Percentiles rank a stretch among this genome's conserved stretches.
phyloP scores from a whole-genome alignment of 2,113 vertebrate genomes.

The Lipophrys pholis region DNA sequence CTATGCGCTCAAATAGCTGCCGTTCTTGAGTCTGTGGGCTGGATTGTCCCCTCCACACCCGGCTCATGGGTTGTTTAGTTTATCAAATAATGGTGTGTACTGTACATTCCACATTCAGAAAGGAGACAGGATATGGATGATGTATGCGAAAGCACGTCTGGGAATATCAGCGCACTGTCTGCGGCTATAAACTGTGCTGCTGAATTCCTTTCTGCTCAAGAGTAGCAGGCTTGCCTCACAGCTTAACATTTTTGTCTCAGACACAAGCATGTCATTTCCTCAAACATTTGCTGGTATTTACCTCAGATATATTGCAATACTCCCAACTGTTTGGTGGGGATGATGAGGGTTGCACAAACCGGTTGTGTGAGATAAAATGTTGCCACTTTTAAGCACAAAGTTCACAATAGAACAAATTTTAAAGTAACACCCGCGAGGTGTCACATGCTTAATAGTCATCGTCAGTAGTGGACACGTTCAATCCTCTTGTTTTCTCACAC shows the following conservation, averaged over 20 bases:
- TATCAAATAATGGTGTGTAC: conserved; percentile 32
- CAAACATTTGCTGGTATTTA: neutral
- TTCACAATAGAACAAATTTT: too few species aligned
- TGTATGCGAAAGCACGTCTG: conserved; percentile 32
- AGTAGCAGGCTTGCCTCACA: neutral
- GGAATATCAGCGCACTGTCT: conserved; percentile 17
- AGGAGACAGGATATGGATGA: conserved; percentile 30
- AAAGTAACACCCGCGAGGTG: too few species aligned
- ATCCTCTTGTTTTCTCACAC: conserved; percentile 13
- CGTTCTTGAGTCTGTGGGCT: neutral
- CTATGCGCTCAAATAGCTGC: neutral
- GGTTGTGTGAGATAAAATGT: too few species aligned
- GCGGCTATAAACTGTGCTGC: conserved; percentile 12
- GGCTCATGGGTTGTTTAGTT: conserved; percentile 33
- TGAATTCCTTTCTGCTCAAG: conserved; percentile 16
- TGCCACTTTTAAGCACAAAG: too few species aligned
- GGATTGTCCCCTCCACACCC: neutral
- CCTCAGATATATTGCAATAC: neutral
- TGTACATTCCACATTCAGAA: conserved; percentile 31
- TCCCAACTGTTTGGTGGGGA: neutral
- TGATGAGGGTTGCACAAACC: too few species aligned
- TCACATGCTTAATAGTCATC: neutral
- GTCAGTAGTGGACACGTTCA: neutral
- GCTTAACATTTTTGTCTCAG: neutral
- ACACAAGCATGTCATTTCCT: neutral